These are phyloP conservation scores for Ophonus ardosiacus DNA, from an alignment of 2,888 invertebrate species.

Conservation along the genomic window DNA sequence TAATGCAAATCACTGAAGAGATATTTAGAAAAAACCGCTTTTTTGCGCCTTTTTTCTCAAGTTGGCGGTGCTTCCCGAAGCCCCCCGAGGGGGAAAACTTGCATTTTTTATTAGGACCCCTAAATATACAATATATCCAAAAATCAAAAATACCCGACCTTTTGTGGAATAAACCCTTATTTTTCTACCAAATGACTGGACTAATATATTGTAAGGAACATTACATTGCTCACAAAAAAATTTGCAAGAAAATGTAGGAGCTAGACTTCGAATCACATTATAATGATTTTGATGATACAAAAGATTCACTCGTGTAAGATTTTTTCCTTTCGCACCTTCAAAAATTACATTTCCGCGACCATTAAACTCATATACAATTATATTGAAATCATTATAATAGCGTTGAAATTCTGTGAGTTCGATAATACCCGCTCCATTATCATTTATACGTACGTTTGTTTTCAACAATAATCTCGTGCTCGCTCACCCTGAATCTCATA, in stretches of 20 bases:
- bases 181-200: too few relatives aligned
- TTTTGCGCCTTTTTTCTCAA: too few relatives aligned
- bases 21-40: too few relatives aligned
- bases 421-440: constrained; percentile 1
- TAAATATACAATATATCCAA: too few relatives aligned
- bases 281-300: constrained; percentile 3
- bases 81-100: too few relatives aligned
- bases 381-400: background rate
- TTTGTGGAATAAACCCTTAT: too few relatives aligned
- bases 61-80: too few relatives aligned
- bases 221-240: constrained; percentile 4
- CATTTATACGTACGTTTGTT: background rate
- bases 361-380: constrained; percentile 9
- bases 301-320: background rate
- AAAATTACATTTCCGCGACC: constrained; percentile 49
- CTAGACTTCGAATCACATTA: background rate
- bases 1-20: too few relatives aligned
- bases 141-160: too few relatives aligned
- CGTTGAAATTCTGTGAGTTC: constrained; percentile 23
- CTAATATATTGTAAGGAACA: background rate
- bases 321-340: constrained; percentile 16
- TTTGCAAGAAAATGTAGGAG: background rate
- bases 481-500: background rate
- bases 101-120: too few relatives aligned
- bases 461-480: constrained; percentile 39